phyloP scores from a whole-genome alignment of 2,797 vertebrate genomes.

The Diglossa cyanea region DNA sequence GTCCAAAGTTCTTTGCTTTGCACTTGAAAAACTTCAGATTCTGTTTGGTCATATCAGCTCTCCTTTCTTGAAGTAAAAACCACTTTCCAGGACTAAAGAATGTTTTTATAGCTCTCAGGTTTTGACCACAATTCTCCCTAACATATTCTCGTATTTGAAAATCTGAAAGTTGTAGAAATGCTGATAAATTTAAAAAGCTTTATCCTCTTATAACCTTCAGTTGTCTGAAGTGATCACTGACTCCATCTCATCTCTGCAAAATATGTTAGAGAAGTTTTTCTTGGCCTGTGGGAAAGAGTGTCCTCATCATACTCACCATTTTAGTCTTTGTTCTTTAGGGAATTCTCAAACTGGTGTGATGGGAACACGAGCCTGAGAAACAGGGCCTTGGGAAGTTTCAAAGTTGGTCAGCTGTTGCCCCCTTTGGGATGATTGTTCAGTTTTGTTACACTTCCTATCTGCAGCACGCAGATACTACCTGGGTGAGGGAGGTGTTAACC shows the following conservation, averaged over 20 bases:
- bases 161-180: not conserved
- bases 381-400: too few species aligned
- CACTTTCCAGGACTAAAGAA: rapidly evolving
- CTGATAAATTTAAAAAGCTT: not conserved
- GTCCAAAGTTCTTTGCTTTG: not conserved
- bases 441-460: not conserved
- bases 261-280: not conserved
- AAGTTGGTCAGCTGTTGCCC: not conserved
- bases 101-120: not conserved
- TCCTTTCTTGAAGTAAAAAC: not conserved
- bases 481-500: not conserved
- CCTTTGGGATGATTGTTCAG: not conserved
- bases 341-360: rapidly evolving
- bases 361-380: not conserved
- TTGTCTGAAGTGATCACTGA: not conserved
- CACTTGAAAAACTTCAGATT: not conserved
- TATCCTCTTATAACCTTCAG: not conserved
- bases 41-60: not conserved
- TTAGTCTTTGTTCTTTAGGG: not conserved
- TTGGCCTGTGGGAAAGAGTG: not conserved
- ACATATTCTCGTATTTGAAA: not conserved
- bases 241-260: not conserved
- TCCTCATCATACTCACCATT: not conserved
- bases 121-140: not conserved
- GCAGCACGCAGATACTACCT: not conserved